phyloP scores from a whole-genome alignment of 92 coral and sea anemone genomes.

The Heliopora coerulea region DNA sequence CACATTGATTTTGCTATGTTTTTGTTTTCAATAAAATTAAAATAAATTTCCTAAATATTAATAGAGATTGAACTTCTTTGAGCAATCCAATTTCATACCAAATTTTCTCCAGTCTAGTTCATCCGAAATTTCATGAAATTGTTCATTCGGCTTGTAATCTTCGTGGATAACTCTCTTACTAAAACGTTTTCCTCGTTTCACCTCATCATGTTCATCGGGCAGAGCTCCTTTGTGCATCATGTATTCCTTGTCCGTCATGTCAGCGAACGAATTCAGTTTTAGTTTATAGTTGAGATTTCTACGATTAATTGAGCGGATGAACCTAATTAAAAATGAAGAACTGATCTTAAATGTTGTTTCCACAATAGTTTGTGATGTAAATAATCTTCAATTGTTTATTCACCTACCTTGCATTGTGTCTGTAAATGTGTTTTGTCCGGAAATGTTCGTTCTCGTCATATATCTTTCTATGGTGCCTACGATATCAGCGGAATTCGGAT shows the following conservation, averaged over 20 bases:
- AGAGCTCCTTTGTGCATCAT: conserved; percentile 67
- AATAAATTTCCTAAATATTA: too few relatives aligned
- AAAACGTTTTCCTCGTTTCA: neutral
- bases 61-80: too few relatives aligned
- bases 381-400: too few relatives aligned
- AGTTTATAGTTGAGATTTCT: conserved; percentile 63
- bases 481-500: conserved; percentile 69
- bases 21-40: too few relatives aligned
- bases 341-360: too few relatives aligned
- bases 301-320: conserved; percentile 77
- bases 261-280: conserved; percentile 78
- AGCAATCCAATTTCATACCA: conserved; percentile 73
- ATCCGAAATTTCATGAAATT: conserved; percentile 61
- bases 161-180: conserved; percentile 7
- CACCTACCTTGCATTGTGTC: conserved; percentile 92
- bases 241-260: conserved; percentile 83
- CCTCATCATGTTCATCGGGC: conserved; percentile 57
- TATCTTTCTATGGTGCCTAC: conserved; percentile 61
- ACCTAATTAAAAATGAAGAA: conserved; percentile 62
- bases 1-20: too few relatives aligned
- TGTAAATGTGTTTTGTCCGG: conserved; percentile 71
- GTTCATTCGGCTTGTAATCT: conserved; percentile 30
- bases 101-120: conserved; percentile 87
- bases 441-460: conserved; percentile 67
- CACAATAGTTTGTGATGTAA: too few relatives aligned